phyloP scores from a whole-genome alignment of 2,797 vertebrate species.

The Graptemys geographica region DNA sequence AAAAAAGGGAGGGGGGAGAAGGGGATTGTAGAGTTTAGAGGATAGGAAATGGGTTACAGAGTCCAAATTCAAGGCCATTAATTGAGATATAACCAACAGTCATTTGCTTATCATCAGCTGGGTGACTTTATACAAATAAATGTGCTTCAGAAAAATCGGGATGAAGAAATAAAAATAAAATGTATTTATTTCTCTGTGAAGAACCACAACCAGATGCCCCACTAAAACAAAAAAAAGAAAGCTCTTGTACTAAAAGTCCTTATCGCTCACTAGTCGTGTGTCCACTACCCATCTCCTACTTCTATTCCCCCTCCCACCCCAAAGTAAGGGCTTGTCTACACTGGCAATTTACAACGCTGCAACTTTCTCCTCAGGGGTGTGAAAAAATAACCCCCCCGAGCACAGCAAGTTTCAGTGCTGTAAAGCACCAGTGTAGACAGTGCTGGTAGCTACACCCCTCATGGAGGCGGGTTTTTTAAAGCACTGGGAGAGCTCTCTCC shows the following conservation, averaged over 20 bases:
- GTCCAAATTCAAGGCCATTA: background rate
- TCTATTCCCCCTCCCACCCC: background rate
- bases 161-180: conserved; percentile 11
- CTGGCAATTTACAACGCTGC: too few relatives aligned
- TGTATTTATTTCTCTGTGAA: background rate
- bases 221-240: conserved; percentile 18
- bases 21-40: background rate
- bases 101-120: background rate
- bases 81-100: background rate
- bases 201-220: conserved; percentile 31
- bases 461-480: too few relatives aligned
- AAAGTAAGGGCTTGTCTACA: background rate
- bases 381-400: too few relatives aligned
- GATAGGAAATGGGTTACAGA: background rate
- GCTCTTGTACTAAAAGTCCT: conserved; percentile 20
- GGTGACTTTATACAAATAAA: background rate
- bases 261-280: conserved; percentile 44
- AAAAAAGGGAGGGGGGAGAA: background rate
- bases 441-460: too few relatives aligned
- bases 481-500: too few relatives aligned
- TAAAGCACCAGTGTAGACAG: too few relatives aligned
- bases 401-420: too few relatives aligned
- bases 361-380: too few relatives aligned
- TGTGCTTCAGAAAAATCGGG: background rate
- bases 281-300: background rate